Evolutionary conservation across 2,888 invertebrate genomes (phyloP), one percentile per base, ranked within the genome.

Genomic region (Drosophila affinis): DNA sequence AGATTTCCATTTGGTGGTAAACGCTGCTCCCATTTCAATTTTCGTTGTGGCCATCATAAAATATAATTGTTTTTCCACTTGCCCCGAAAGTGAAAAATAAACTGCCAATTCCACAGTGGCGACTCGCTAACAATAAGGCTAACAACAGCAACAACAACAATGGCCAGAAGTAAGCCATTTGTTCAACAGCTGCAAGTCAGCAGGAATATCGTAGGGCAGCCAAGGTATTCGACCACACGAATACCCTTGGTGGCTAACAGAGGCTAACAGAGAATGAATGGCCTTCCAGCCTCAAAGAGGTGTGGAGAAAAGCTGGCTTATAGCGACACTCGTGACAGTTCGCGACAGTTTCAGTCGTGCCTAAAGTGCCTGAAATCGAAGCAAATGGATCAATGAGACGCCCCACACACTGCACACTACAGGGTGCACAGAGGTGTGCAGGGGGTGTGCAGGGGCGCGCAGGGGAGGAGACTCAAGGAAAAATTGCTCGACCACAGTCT

Each of bases 101-200:
- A 83, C 89, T 83, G 89, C 84, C 87, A 87, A 83, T 88, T 83
- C 81, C 59, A 75, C 68, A 64, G 72, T 83, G 83, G 71, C 69
- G 76, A 84, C 76, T 74, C 62, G 79, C 83, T 87, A 88, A 88
- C 83, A 83, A 88, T 87, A 83, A 83, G 65, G 61, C 67, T 61
- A 62, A 44, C 63, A 60, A 54, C 61, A 47, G 39, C 48, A 51
- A 46, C 59, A 57, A 14, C 74, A 75, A 73, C 64, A 67, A 62
- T 75, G 59, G 46, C 54, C 72, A 76, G 49, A 88, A 78, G 79
- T 81, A 87, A 84, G 83, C 87, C 76, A 87, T 84, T 88, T 89
- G 87, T 87, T 87, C 73, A 89, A 87, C 87, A 88, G 85, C 85
- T 84, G 83, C 83, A 84, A 84, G 89, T 84, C 83, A 89, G 83